Conservation (phyloP, 2,888 invertebrate genomes). For the Theretra japonica region DNA sequence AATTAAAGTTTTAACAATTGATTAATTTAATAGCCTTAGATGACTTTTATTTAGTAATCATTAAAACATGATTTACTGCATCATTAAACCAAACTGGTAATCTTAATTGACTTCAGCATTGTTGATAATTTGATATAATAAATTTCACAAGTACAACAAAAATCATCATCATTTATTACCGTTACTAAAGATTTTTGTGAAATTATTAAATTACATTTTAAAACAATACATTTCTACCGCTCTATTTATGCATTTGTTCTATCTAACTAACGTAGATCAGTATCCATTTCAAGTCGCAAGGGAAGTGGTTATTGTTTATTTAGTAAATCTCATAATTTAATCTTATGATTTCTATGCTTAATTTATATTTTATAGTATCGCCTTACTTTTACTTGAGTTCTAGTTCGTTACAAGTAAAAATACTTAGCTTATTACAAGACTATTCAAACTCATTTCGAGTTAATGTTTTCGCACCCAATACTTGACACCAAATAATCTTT, state of each 20-base stretch:
- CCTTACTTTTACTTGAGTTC: too few species aligned
- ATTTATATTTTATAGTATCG: background rate
- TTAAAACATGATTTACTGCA: background rate
- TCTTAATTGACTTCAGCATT: too few species aligned
- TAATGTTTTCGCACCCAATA: background rate
- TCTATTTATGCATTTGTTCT: background rate
- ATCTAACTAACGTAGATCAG: background rate
- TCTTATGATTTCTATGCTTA: background rate
- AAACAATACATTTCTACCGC: too few species aligned
- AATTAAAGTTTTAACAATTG: background rate
- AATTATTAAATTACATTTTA: too few species aligned
- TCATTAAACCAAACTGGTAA: too few species aligned
- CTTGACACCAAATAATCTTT: constrained; percentile 6
- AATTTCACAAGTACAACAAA: too few species aligned
- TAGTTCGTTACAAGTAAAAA: too few species aligned
- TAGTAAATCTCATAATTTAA: background rate
- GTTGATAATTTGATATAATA: too few species aligned
- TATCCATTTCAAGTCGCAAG: too few species aligned
- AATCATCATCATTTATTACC: too few species aligned
- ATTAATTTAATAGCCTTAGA: background rate
- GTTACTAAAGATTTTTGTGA: too few species aligned
- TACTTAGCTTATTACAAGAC: background rate
- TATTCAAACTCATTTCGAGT: background rate
- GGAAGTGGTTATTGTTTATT: background rate
- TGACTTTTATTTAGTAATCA: background rate